phyloP scores from a whole-genome alignment of 2,888 invertebrate genomes.

The Hirtodrosophila duncani region DNA sequence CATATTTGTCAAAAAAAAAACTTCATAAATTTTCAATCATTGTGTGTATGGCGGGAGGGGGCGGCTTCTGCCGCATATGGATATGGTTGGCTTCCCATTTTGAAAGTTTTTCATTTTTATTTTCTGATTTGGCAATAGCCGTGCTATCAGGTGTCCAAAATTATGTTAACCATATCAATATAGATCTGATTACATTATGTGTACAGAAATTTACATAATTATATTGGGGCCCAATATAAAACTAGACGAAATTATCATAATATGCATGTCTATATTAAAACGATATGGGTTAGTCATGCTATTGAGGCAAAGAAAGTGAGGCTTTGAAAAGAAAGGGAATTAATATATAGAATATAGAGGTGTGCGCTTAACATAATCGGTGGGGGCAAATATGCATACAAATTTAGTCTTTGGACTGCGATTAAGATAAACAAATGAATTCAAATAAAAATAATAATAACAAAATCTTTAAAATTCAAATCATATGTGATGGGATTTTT shows the following conservation, averaged over 20 bases:
- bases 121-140: conserved; percentile 17
- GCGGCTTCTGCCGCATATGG: neutral
- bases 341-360: no score
- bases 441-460: no score
- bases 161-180: conserved; percentile 43
- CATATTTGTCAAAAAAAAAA: conserved; percentile 66
- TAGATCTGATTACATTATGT: conserved; percentile 54
- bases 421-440: no score
- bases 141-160: conserved; percentile 38
- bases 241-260: conserved; percentile 28
- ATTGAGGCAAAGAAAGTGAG: no score
- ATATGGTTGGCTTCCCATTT: conserved; percentile 23
- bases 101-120: conserved; percentile 16
- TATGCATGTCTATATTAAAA: conserved; percentile 29
- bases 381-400: no score
- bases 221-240: conserved; percentile 41
- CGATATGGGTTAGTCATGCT: conserved; percentile 22
- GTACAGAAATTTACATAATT: conserved; percentile 60
- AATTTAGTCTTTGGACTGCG: no score
- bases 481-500: no score
- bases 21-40: conserved; percentile 54
- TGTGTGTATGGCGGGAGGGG: conserved; percentile 13
- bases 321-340: no score
- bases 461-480: no score
- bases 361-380: no score